These are phyloP conservation scores for Tinamus major DNA, from an alignment of 2,797 vertebrate species.

Conservation along the genomic window DNA sequence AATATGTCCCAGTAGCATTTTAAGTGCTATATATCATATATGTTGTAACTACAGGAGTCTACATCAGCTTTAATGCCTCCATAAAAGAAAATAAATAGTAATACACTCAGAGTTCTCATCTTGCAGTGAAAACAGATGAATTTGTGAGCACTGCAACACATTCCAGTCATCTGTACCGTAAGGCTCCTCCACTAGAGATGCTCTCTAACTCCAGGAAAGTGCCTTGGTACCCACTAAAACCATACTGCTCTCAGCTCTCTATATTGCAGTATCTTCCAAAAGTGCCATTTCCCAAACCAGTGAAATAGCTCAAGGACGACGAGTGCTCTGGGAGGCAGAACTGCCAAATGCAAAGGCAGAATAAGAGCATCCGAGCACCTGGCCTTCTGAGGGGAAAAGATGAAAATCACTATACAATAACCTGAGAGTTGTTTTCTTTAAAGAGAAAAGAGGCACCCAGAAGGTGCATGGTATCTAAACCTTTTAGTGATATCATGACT, in stretches of 20 bases:
- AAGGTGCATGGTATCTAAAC: no score
- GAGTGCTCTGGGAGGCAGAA: not conserved
- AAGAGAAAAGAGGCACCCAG: not conserved
- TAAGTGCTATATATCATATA: not conserved
- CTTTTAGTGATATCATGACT: not conserved
- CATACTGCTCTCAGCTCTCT: no score
- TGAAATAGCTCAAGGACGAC: not conserved
- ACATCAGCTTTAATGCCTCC: not conserved
- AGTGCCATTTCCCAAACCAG: not conserved
- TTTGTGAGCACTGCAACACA: not conserved
- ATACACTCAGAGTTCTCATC: not conserved
- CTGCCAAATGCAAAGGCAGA: not conserved
- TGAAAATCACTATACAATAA: not conserved
- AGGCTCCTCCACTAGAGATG: not conserved
- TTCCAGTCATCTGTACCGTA: not conserved
- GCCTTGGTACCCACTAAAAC: not conserved
- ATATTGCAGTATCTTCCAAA: not conserved
- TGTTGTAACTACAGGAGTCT: not conserved
- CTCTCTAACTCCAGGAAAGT: no score
- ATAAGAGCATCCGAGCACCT: not conserved
- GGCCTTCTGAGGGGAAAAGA: not conserved
- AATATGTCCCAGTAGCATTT: not conserved
- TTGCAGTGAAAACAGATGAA: not conserved
- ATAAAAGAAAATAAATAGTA: not conserved
- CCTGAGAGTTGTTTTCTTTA: not conserved